Percentiles rank a stretch among this genome's conserved stretches.
Evolutionary conservation across 2,113 vertebrate genomes (phyloP).

Genomic region (Scophthalmus maximus): DNA sequence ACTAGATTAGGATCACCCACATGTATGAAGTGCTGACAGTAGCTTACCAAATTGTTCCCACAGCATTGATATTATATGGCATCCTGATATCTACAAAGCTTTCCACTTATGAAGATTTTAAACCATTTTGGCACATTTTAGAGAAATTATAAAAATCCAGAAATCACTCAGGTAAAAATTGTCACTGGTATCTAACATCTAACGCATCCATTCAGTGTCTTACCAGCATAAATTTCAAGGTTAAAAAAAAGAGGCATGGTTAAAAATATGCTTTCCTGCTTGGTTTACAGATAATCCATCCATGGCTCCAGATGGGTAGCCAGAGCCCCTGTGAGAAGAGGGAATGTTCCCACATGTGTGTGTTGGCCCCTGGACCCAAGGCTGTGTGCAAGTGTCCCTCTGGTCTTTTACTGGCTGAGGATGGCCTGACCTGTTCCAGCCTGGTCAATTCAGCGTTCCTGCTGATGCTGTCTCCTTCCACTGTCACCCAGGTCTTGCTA

Average conservation of each 20-base stretch:
- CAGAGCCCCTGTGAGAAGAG: slow-evolving; percentile 77
- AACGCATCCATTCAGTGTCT: not conserved
- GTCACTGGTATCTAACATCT: not conserved
- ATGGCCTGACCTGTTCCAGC: slow-evolving; percentile 83
- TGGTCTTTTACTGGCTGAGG: slow-evolving; percentile 76
- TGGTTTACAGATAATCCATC: slow-evolving; percentile 76
- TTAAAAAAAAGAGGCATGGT: too few relatives aligned
- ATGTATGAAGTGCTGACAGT: not conserved
- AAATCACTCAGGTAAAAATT: not conserved
- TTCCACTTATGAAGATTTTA: not conserved
- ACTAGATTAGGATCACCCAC: not conserved
- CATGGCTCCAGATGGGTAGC: slow-evolving; percentile 75
- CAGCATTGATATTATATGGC: not conserved
- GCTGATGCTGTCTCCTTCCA: slow-evolving; percentile 79
- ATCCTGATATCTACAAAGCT: too few relatives aligned
- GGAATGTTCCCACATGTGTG: slow-evolving; percentile 90
- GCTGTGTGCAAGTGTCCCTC: slow-evolving; percentile 87
- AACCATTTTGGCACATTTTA: not conserved
- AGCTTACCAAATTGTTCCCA: not conserved
- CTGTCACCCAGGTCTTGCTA: slow-evolving; percentile 82
- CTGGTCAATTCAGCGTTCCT: slow-evolving; percentile 81
- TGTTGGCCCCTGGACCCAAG: slow-evolving; percentile 79
- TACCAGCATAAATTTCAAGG: not conserved
- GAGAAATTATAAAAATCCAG: not conserved
- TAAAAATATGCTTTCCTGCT: not conserved